Percentiles rank a stretch among this genome's conserved stretches.
phyloP scores from a whole-genome alignment of 2,113 vertebrate genomes.

The Semicossyphus pulcher region DNA sequence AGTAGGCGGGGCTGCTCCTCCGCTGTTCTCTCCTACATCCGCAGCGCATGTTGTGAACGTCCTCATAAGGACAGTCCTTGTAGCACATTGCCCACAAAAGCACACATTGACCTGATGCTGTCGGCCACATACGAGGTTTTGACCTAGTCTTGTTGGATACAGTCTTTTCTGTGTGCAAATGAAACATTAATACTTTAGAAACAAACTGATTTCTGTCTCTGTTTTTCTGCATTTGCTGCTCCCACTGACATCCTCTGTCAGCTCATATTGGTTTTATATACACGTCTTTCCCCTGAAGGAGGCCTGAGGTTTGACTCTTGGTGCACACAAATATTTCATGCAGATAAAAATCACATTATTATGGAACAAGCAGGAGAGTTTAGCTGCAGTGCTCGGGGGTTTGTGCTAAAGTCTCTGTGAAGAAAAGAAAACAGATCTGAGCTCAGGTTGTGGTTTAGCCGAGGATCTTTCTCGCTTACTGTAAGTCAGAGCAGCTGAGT shows the following conservation, averaged over 20 bases:
- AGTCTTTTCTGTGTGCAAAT: no score
- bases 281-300: neutral
- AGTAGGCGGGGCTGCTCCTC: no score
- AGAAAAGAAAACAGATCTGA: constrained; percentile 59
- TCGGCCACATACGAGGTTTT: no score
- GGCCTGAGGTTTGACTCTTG: neutral
- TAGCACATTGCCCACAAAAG: no score
- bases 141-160: no score
- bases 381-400: neutral
- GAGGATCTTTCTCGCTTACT: constrained; percentile 59
- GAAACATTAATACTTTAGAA: no score
- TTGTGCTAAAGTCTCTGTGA: constrained; percentile 32
- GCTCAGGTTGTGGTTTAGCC: constrained; percentile 60
- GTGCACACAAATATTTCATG: constrained; percentile 3
- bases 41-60: no score
- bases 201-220: no score
- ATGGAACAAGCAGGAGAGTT: constrained; percentile 8
- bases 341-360: constrained; percentile 24
- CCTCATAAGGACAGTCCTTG: no score
- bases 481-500: constrained; percentile 72
- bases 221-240: neutral
- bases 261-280: neutral
- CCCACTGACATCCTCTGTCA: neutral
- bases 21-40: no score
- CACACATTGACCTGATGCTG: no score